These are phyloP conservation scores for Cephus spinipes DNA, from an alignment of 2,888 invertebrate species.

Conservation along the genomic window DNA sequence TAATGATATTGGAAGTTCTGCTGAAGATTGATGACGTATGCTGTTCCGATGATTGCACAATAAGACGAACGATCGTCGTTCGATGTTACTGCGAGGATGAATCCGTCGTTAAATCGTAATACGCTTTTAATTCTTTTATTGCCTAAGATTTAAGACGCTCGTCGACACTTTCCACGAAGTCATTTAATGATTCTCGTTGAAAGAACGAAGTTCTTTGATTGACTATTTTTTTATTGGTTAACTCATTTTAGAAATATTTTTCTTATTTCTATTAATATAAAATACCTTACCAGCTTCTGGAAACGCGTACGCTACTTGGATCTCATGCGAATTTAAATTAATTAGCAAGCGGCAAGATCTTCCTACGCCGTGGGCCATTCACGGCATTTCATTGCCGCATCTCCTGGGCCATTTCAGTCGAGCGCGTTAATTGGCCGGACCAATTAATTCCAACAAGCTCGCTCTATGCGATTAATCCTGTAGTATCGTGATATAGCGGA, in stretches of 20 bases:
- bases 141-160: background rate
- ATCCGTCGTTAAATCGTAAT: background rate
- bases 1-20: background rate
- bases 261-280: conserved; percentile 10
- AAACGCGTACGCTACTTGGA: background rate
- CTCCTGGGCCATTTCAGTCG: conserved; percentile 51
- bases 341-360: background rate
- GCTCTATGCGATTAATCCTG: conserved; percentile 59
- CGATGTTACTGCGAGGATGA: background rate
- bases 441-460: conserved; percentile 66
- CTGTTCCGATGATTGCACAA: background rate
- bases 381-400: conserved; percentile 48
- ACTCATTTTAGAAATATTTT: background rate
- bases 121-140: background rate
- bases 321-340: conserved; percentile 3
- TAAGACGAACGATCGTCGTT: background rate
- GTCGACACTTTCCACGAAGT: background rate
- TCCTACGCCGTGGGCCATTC: conserved; percentile 31
- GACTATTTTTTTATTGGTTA: background rate
- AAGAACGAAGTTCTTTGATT: background rate
- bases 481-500: conserved; percentile 20
- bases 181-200: background rate
- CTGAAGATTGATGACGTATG: background rate
- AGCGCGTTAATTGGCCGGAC: conserved; percentile 65
- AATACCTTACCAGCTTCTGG: conserved; percentile 5